Conservation (phyloP, 2,797 vertebrate species). For the Hoplostethus mediterraneus region DNA sequence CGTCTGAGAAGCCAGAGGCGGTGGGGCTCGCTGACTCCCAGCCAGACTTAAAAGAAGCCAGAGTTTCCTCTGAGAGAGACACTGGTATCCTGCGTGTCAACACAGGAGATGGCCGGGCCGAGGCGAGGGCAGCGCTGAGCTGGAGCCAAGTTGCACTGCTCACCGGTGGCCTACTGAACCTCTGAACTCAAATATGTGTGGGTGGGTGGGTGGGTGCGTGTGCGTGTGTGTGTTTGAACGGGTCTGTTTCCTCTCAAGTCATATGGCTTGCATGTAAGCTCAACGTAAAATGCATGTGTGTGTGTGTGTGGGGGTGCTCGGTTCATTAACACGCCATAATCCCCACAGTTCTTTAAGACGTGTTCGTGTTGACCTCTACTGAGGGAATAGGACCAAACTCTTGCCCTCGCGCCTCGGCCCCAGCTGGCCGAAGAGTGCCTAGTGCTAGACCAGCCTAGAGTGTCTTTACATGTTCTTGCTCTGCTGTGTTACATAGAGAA, state of each 20-base stretch:
- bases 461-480: constrained; percentile 37
- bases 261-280: constrained; percentile 43
- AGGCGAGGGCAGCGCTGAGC: constrained; percentile 51
- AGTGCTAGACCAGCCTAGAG: constrained; percentile 16
- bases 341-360: constrained; percentile 58
- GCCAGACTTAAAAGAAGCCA: constrained; percentile 80
- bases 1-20: constrained; percentile 69
- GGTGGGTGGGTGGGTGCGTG: constrained; percentile 34
- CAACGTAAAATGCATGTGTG: constrained; percentile 57
- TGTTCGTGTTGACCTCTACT: constrained; percentile 41
- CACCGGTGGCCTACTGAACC: constrained; percentile 78
- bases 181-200: constrained; percentile 60
- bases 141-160: constrained; percentile 49
- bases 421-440: constrained; percentile 30
- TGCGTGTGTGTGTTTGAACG: constrained; percentile 28
- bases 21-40: constrained; percentile 63
- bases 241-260: constrained; percentile 75
- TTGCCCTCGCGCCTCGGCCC: constrained; percentile 49
- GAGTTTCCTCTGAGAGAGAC: constrained; percentile 81
- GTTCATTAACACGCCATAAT: constrained; percentile 70
- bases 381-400: constrained; percentile 31
- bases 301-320: constrained; percentile 48
- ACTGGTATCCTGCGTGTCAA: constrained; percentile 80
- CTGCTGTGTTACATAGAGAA: constrained; percentile 36
- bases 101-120: constrained; percentile 72